Evolutionary conservation across 2,113 vertebrate genomes (phyloP), one percentile per base, ranked within the genome.

Genomic region (Arothron firmamentum): DNA sequence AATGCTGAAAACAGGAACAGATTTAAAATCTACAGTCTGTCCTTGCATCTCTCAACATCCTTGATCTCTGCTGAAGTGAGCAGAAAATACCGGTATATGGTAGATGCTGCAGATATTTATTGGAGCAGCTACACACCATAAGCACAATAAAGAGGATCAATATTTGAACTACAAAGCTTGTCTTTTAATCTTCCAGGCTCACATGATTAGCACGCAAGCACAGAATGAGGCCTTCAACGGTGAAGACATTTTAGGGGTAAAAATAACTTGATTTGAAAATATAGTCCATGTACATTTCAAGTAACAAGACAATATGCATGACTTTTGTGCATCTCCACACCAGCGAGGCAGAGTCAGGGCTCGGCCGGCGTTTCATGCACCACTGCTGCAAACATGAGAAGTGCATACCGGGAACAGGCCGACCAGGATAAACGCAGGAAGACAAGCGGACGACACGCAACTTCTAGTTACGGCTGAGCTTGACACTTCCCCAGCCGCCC

Each of bases 361-460:
- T 66, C 5, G 60, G 81, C 62, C 65, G 72, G 62, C 19, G 69
- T 87, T 90, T 88, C 73, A 88, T 79, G 85, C 85, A 78, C 81
- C 75, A 52, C 66, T 88, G 86, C 85, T 84, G 79, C 79, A 83
- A 88, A 90, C 88, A 90, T 43, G 63, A 84, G 79, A 90, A 89
- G 79, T 85, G 88, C 88, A 89, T 86, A 87, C 78, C 43, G 58
- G 80, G 79, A 81, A 78, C 79, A 77, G 70, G 63, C 57, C 48
- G 45, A 65, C 75, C 34, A 63, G 65, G 66, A 78, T 72, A 71
- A 81, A 75, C 85, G 80, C 79, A 71, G 65, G 71, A 74, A 75
- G 62, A 57, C 46, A 53, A 58, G 75, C 16, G 46, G 0, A 2
- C 59, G 62, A 52, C 77, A 85, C 70, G 77, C 80, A 72, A 80